These are phyloP conservation scores for Acrossocheilus fasciatus DNA, from an alignment of 2,797 vertebrate species.

Conservation along the genomic window DNA sequence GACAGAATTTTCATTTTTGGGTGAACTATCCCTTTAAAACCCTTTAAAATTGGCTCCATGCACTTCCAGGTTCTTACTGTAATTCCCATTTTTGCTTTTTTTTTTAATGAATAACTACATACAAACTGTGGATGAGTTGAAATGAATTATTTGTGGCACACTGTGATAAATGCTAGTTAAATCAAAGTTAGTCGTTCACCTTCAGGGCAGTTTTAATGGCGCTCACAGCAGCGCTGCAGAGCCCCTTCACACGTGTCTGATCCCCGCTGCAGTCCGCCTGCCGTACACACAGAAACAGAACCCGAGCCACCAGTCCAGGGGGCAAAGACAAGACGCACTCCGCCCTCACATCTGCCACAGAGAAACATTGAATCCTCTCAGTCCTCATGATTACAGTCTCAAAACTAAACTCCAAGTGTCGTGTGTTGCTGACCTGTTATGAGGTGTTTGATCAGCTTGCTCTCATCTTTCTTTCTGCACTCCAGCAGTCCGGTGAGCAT, in stretches of 20 bases:
- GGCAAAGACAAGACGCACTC: constrained; percentile 70
- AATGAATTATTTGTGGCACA: background rate
- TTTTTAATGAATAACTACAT: no score
- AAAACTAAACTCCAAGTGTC: background rate
- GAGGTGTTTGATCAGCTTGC: constrained; percentile 80
- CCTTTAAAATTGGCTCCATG: background rate
- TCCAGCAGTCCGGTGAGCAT: constrained; percentile 75
- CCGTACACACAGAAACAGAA: constrained; percentile 82
- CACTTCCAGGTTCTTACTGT: background rate
- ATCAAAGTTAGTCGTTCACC: constrained; percentile 67
- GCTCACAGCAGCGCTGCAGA: constrained; percentile 69
- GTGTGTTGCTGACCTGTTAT: constrained; percentile 76
- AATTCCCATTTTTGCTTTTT: background rate
- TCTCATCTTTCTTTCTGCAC: constrained; percentile 80
- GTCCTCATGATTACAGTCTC: background rate
- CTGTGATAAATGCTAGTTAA: background rate
- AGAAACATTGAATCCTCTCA: background rate
- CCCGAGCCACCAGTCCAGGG: constrained; percentile 76
- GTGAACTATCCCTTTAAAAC: background rate
- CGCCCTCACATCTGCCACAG: constrained; percentile 73
- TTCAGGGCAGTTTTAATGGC: constrained; percentile 82
- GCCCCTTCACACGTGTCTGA: constrained; percentile 62
- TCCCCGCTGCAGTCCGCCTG: constrained; percentile 77
- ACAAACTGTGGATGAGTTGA: background rate
- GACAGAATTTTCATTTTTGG: background rate